Evolutionary conservation across 1,140 invertebrate genomes (phyloP).

Genomic region (Odontomachus brunneus): DNA sequence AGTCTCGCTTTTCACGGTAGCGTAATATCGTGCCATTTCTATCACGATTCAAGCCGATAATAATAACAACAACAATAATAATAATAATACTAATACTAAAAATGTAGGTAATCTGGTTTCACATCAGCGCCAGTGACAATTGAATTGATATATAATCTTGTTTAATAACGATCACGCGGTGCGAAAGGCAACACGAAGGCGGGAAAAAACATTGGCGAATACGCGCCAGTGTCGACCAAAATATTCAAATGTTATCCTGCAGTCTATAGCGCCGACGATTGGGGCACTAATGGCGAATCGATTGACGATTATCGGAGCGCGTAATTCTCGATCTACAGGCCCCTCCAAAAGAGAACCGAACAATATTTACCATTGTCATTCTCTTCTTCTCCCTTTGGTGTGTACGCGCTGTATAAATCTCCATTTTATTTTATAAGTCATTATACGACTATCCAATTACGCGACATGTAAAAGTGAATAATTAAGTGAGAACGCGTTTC

Average conservation of each 20-base stretch:
- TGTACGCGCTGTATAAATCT: slow-evolving; percentile 10
- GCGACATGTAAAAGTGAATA: slow-evolving; percentile 10
- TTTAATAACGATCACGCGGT: slow-evolving; percentile 43
- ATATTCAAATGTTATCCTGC: slow-evolving; percentile 42
- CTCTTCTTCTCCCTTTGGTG: no score
- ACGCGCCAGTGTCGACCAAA: slow-evolving; percentile 23
- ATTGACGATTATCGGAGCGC: slow-evolving; percentile 75
- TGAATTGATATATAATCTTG: slow-evolving; percentile 44
- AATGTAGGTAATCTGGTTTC: not conserved
- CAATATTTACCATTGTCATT: slow-evolving; percentile 23
- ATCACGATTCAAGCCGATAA: no score
- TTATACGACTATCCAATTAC: slow-evolving; percentile 25
- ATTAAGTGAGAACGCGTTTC: not conserved
- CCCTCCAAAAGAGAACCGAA: slow-evolving; percentile 57
- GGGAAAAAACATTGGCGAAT: slow-evolving; percentile 41
- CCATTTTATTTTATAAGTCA: slow-evolving; percentile 15
- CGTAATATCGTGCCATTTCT: no score
- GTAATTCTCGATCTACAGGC: slow-evolving; percentile 68
- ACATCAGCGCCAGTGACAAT: slow-evolving; percentile 37
- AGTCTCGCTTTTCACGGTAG: no score
- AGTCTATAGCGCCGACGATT: slow-evolving; percentile 66
- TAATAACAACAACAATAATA: no score
- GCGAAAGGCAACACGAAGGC: slow-evolving; percentile 29
- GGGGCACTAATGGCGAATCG: slow-evolving; percentile 76
- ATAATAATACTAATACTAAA: no score